Evolutionary conservation across 2,113 vertebrate genomes (phyloP).

Genomic region (Paradisaea rubra): DNA sequence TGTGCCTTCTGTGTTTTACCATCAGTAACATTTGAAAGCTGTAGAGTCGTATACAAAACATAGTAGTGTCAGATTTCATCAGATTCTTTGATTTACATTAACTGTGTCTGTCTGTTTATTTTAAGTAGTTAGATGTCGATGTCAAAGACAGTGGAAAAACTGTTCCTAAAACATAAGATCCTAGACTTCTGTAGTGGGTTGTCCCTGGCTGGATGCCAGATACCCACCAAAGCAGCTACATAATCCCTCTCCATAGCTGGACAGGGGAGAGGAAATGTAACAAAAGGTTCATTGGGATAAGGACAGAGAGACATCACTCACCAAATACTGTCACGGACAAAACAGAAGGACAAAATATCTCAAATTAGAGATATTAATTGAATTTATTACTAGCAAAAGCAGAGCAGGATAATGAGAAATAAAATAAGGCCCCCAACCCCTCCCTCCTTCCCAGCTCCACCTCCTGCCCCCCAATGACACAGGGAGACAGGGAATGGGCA

Average conservation of each 20-base stretch:
- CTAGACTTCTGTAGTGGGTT: fast-evolving
- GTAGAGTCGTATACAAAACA: not conserved
- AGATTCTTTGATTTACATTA: not conserved
- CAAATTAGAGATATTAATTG: not conserved
- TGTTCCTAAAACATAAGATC: not conserved
- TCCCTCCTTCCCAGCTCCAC: not conserved
- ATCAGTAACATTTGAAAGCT: not conserved
- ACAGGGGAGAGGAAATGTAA: not conserved
- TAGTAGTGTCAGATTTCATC: not conserved
- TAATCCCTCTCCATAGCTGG: not conserved
- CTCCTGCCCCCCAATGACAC: not conserved
- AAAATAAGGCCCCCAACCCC: not conserved
- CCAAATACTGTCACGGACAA: not conserved
- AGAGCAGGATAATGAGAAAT: not conserved
- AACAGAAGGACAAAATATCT: not conserved
- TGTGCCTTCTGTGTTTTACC: not conserved
- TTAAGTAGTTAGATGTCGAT: not conserved
- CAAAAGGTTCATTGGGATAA: not conserved
- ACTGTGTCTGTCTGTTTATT: not conserved
- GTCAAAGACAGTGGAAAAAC: not conserved
- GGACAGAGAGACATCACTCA: not conserved
- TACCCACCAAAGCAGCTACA: not conserved
- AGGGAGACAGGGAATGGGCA: not conserved
- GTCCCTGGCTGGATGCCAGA: not conserved
- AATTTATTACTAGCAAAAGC: not conserved